Evolutionary conservation across 1,140 invertebrate genomes (phyloP).

Genomic region (Ceratoteleas bidentatus): DNA sequence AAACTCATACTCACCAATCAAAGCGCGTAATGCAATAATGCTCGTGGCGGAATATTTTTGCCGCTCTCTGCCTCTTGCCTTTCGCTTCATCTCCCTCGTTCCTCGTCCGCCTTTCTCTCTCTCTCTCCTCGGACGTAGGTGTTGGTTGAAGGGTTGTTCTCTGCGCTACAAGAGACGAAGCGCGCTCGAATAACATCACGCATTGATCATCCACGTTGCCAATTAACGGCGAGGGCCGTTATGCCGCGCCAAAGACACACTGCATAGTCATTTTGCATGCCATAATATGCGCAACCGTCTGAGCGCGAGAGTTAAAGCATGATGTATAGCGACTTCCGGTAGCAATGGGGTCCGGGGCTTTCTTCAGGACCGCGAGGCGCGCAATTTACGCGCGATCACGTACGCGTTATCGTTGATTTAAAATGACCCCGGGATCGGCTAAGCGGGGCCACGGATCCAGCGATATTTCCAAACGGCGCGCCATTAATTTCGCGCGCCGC

Average conservation of each 20-base stretch:
- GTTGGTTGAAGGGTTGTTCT: slow-evolving; percentile 48
- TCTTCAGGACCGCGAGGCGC: slow-evolving; percentile 30
- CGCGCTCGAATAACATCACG: slow-evolving; percentile 66
- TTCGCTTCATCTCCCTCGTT: background rate
- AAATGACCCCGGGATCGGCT: slow-evolving; percentile 38
- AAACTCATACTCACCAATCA: slow-evolving; percentile 46
- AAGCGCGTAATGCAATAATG: slow-evolving; percentile 53
- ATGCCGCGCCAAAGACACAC: slow-evolving; percentile 58
- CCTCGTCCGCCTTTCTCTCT: background rate
- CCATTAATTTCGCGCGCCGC: slow-evolving; percentile 41
- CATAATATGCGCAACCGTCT: slow-evolving; percentile 48
- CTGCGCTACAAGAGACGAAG: slow-evolving; percentile 52
- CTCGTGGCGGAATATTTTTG: slow-evolving; percentile 56
- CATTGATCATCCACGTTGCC: slow-evolving; percentile 70
- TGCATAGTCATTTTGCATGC: slow-evolving; percentile 60
- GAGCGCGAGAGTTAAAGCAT: slow-evolving; percentile 41
- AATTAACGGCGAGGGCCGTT: slow-evolving; percentile 67
- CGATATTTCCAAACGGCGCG: slow-evolving; percentile 29
- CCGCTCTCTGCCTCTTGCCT: background rate
- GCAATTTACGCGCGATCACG: slow-evolving; percentile 62
- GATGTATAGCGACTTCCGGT: slow-evolving; percentile 60
- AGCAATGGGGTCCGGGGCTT: slow-evolving; percentile 47
- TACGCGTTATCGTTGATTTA: slow-evolving; percentile 59
- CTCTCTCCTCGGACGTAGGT: slow-evolving; percentile 24
- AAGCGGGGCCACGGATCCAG: slow-evolving; percentile 32